Evolutionary conservation across 1,140 invertebrate species (phyloP).

Genomic region (Nymphalis io): DNA sequence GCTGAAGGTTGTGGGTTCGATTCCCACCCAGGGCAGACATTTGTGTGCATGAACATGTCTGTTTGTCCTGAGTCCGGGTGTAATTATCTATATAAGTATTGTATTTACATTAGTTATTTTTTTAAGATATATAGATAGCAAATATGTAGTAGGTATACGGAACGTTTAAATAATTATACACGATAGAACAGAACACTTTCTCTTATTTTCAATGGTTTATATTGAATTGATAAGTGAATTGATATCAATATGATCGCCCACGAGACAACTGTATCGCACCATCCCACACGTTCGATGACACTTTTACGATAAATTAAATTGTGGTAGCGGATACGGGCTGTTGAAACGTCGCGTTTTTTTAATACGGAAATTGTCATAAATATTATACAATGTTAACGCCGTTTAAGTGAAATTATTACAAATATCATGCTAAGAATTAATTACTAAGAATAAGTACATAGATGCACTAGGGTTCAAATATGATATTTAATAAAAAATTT

Average conservation of each 20-base stretch:
- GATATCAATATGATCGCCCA: constrained; percentile 43
- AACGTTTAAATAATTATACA: not conserved
- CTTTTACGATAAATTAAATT: constrained; percentile 53
- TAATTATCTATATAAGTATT: too few relatives aligned
- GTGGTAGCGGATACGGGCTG: constrained; percentile 29
- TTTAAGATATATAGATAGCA: too few relatives aligned
- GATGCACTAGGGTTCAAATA: too few relatives aligned
- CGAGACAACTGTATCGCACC: constrained; percentile 41
- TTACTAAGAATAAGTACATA: too few relatives aligned
- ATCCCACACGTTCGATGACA: constrained; percentile 53
- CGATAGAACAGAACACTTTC: constrained; percentile 18
- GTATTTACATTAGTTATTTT: too few relatives aligned
- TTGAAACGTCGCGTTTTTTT: constrained; percentile 17
- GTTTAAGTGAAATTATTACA: not conserved
- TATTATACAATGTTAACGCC: not conserved
- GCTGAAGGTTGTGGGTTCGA: too few relatives aligned
- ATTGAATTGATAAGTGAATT: constrained; percentile 35
- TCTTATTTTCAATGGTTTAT: constrained; percentile 31
- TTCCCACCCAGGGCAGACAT: too few relatives aligned
- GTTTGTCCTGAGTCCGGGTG: too few relatives aligned
- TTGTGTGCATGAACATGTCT: too few relatives aligned
- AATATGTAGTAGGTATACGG: not conserved
- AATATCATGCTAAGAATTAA: not conserved
- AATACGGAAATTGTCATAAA: not conserved
- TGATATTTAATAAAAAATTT: too few relatives aligned